Percentiles rank a stretch among this genome's conserved stretches.
Evolutionary conservation across 2,113 vertebrate genomes (phyloP).

Genomic region (Leptosomus discolor): DNA sequence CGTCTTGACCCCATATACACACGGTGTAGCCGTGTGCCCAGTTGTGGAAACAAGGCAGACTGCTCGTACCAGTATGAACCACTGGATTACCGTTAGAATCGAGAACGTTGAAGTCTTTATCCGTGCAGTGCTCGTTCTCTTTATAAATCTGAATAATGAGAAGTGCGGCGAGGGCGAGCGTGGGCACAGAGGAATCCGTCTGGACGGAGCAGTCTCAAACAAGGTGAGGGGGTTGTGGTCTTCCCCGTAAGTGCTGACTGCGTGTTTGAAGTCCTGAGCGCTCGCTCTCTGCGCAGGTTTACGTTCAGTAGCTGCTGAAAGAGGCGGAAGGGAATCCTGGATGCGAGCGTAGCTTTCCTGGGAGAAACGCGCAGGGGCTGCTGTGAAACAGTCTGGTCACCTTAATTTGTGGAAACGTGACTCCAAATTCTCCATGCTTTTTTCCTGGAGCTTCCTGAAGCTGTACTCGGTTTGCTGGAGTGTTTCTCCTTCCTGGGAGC

Average conservation of each 20-base stretch:
- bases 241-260: neutral
- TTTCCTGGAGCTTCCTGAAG: neutral
- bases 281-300: neutral
- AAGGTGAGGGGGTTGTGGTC: neutral
- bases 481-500: neutral
- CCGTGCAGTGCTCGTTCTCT: neutral
- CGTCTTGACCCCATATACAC: fast-evolving
- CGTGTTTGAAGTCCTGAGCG: neutral
- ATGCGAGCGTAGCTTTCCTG: fast-evolving
- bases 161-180: fast-evolving
- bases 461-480: neutral
- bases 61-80: neutral
- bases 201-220: too few species aligned
- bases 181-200: neutral
- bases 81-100: neutral
- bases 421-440: neutral
- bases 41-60: neutral
- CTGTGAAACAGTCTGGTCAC: neutral
- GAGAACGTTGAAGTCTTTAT: fast-evolving
- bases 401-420: neutral
- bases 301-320: fast-evolving
- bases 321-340: neutral
- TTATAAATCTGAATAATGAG: neutral
- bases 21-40: neutral
- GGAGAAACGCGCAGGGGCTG: fast-evolving